Percentiles rank a stretch among this genome's conserved stretches.
Evolutionary conservation across 2,888 invertebrate species (phyloP).

Genomic region (Sarcophaga variegata): DNA sequence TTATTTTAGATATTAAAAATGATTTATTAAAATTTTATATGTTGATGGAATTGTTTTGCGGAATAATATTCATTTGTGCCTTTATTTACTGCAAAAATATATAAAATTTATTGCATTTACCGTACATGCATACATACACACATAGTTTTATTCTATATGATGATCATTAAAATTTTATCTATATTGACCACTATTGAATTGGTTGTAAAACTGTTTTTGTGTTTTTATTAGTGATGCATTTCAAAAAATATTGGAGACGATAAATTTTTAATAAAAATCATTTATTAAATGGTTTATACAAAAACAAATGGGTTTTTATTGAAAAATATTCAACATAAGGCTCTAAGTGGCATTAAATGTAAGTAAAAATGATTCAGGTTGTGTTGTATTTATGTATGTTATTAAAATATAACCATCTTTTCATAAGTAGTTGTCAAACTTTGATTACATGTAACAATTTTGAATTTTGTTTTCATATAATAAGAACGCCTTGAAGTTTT

Average conservation of each 20-base stretch:
- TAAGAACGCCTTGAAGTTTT: too few relatives aligned
- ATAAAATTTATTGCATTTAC: not conserved
- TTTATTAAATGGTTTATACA: not conserved
- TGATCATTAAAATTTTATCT: constrained; percentile 1
- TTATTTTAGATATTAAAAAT: constrained; percentile 12
- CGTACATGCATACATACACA: not conserved
- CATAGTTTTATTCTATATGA: not conserved
- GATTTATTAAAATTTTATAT: constrained; percentile 44
- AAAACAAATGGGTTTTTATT: not conserved
- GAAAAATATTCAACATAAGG: too few relatives aligned
- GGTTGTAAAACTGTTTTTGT: not conserved
- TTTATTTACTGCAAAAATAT: constrained; percentile 1
- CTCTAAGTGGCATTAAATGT: not conserved
- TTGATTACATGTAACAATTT: too few relatives aligned
- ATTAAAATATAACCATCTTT: too few relatives aligned
- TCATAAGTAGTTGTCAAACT: too few relatives aligned
- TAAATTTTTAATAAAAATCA: constrained; percentile 11
- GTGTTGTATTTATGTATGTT: too few relatives aligned
- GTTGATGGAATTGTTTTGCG: constrained; percentile 6
- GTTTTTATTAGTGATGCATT: not conserved
- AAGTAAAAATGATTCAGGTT: not conserved
- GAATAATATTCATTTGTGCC: not conserved
- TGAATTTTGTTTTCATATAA: too few relatives aligned
- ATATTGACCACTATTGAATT: constrained; percentile 31
- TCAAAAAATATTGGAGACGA: not conserved